These are phyloP conservation scores for Conger conger DNA, from an alignment of 2,113 vertebrate genomes.

Conservation along the genomic window DNA sequence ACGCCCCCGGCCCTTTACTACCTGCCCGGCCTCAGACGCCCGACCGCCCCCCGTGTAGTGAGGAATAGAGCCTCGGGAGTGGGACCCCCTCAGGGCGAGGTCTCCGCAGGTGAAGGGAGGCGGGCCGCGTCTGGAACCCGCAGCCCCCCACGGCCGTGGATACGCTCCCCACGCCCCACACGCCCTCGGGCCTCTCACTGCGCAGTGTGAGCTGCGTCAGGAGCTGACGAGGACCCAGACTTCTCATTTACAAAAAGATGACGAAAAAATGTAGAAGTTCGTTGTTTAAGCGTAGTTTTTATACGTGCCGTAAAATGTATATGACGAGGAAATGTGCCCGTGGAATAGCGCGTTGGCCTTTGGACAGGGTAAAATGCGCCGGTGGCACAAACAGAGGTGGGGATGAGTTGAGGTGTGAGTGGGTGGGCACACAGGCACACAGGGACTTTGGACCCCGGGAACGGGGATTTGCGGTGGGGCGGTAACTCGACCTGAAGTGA, in stretches of 20 bases:
- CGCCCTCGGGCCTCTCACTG: too few relatives aligned
- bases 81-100: not conserved
- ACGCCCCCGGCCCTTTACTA: not conserved
- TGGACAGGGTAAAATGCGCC: not conserved
- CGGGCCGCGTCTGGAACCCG: not conserved
- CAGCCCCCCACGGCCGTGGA: not conserved
- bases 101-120: slow-evolving; percentile 7
- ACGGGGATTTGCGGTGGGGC: not conserved
- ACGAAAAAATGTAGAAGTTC: too few relatives aligned
- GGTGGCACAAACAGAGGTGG: not conserved
- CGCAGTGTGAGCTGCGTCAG: too few relatives aligned
- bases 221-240: too few relatives aligned
- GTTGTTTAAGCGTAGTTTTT: too few relatives aligned
- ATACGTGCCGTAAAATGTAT: not conserved
- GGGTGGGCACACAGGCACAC: not conserved
- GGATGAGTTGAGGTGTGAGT: not conserved
- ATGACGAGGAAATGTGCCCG: not conserved
- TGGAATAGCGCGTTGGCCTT: not conserved
- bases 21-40: not conserved
- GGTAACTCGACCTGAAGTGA: not conserved
- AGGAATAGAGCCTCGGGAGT: not conserved
- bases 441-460: not conserved
- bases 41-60: not conserved
- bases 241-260: not conserved
- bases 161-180: too few relatives aligned